phyloP scores from a whole-genome alignment of 92 coral and sea anemone species.

The Siderastrea siderea region DNA sequence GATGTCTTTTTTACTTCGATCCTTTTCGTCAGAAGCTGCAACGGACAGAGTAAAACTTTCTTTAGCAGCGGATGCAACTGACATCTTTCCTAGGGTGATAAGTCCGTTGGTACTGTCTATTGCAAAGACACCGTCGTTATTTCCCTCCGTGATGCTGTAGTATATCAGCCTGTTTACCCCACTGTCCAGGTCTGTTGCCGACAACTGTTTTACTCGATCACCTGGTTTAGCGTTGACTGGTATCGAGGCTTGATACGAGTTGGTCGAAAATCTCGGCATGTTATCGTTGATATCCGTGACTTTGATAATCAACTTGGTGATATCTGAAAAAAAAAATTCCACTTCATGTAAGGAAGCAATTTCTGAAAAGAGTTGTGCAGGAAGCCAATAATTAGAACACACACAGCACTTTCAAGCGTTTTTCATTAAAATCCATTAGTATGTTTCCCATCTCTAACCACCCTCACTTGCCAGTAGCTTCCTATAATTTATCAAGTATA shows the following conservation, averaged over 20 bases:
- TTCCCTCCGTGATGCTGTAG: slow-evolving; percentile 73
- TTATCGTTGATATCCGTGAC: slow-evolving; percentile 93
- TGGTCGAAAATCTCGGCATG: slow-evolving; percentile 79
- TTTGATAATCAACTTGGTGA: slow-evolving; percentile 76
- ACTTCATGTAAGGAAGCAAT: not conserved
- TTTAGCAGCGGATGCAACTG: slow-evolving; percentile 46
- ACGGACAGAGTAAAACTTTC: slow-evolving; percentile 61
- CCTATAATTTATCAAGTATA: too few species aligned
- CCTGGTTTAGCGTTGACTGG: slow-evolving; percentile 70
- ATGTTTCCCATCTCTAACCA: too few species aligned
- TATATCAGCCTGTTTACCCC: slow-evolving; percentile 62
- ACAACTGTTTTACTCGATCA: slow-evolving; percentile 67
- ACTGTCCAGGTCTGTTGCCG: slow-evolving; percentile 86
- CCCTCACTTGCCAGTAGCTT: too few species aligned
- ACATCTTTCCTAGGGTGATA: slow-evolving; percentile 56
- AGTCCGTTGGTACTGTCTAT: slow-evolving; percentile 79
- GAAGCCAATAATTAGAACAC: too few species aligned
- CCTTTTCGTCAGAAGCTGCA: slow-evolving; percentile 59
- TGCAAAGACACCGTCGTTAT: slow-evolving; percentile 69
- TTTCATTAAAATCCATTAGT: too few species aligned
- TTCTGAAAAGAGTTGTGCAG: too few species aligned
- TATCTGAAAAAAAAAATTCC: slow-evolving; percentile 46
- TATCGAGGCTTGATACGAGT: slow-evolving; percentile 60
- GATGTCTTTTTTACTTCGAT: slow-evolving; percentile 51
- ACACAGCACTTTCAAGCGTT: too few species aligned